These are phyloP conservation scores for Drosophila mercatorum DNA, from an alignment of 2,888 invertebrate species.

Conservation along the genomic window DNA sequence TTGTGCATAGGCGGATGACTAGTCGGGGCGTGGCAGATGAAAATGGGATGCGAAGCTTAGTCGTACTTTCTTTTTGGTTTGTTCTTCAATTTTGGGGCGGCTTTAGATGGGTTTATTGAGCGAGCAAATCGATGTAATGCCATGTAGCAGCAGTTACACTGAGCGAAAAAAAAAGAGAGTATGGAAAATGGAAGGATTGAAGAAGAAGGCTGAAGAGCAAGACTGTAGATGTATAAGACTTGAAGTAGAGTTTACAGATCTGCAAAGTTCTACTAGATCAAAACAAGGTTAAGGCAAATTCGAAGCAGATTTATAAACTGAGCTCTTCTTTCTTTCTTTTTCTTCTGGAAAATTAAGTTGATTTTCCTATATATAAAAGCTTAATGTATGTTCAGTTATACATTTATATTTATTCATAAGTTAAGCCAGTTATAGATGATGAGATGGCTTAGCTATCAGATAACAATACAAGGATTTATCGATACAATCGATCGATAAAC, in stretches of 20 bases:
- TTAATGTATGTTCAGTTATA: no score
- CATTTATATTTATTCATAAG: no score
- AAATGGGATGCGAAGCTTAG: conserved; percentile 18
- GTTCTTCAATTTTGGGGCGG: neutral
- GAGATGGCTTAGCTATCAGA: no score
- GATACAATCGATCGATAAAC: neutral
- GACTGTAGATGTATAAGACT: neutral
- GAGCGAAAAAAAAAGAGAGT: neutral
- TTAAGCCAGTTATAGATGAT: no score
- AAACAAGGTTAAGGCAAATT: no score
- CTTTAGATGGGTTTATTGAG: neutral
- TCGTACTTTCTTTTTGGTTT: neutral
- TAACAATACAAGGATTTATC: neutral
- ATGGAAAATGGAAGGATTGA: neutral
- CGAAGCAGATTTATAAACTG: no score
- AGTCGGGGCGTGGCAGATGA: conserved; percentile 37
- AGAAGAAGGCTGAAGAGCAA: neutral
- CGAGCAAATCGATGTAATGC: conserved; percentile 10
- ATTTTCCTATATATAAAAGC: no score
- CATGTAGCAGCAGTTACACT: neutral
- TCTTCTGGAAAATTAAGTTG: no score
- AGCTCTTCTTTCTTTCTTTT: no score
- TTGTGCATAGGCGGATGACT: neutral
- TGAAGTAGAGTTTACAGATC: no score
- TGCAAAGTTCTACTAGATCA: no score